Conservation (phyloP, 2,797 vertebrate genomes). For the Hemitrygon akajei region DNA sequence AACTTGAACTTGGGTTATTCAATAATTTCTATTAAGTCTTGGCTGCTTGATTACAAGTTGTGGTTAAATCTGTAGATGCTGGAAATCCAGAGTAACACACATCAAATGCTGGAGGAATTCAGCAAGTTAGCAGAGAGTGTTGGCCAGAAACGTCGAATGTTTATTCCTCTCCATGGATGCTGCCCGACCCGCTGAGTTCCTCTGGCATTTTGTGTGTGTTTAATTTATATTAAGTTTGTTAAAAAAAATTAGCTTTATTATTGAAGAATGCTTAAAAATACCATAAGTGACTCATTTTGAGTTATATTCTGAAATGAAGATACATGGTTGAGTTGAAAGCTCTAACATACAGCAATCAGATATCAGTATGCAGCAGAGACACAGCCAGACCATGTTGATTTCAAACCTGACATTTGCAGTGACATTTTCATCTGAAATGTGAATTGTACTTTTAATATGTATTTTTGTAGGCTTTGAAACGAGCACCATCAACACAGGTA, state of each 20-base stretch:
- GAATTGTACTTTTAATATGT: slow-evolving; percentile 1
- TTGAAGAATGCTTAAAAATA: background rate
- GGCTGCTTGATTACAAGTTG: background rate
- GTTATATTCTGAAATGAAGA: background rate
- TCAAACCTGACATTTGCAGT: slow-evolving; percentile 29
- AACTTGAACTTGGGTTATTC: background rate
- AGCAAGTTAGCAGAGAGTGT: too few species aligned
- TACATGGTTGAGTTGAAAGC: background rate
- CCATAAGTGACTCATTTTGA: background rate
- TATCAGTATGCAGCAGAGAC: slow-evolving; percentile 19
- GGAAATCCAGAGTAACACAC: too few species aligned
- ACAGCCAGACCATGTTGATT: slow-evolving; percentile 5
- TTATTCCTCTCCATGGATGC: too few species aligned
- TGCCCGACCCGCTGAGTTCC: too few species aligned
- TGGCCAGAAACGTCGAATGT: too few species aligned
- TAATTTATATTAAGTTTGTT: background rate
- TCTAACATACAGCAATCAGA: background rate
- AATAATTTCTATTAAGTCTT: background rate
- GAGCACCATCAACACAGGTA: background rate
- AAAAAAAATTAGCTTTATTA: background rate
- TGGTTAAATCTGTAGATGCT: background rate
- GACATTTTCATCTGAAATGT: slow-evolving; percentile 24
- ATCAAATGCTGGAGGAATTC: too few species aligned
- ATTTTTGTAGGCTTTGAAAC: background rate
- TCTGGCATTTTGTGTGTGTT: too few species aligned